Evolutionary conservation across 2,797 vertebrate species (phyloP).

Genomic region (Enteromius viviparus): DNA sequence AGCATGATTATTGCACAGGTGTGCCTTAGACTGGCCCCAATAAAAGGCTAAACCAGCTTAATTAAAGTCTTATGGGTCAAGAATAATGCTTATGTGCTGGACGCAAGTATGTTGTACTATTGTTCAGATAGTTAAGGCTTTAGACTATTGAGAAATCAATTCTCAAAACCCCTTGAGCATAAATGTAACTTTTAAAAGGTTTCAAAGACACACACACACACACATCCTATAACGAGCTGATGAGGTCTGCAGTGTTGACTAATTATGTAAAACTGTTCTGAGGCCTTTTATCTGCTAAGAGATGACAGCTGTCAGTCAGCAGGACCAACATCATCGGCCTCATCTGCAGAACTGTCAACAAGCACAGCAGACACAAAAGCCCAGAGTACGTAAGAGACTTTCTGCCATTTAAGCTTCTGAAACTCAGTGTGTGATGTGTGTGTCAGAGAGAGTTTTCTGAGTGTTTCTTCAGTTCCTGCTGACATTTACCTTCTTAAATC

Average conservation of each 20-base stretch:
- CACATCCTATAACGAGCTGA: not conserved
- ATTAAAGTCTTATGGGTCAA: not conserved
- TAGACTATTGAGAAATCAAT: not conserved
- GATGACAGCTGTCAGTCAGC: constrained; percentile 44
- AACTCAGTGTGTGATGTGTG: constrained; percentile 23
- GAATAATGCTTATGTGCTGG: not conserved
- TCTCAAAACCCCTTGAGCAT: not conserved
- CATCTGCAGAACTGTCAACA: constrained; percentile 51
- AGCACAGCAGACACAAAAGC: constrained; percentile 38
- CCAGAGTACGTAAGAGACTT: constrained; percentile 13
- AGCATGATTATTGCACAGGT: too few species aligned
- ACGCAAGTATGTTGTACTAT: not conserved
- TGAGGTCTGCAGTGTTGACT: not conserved
- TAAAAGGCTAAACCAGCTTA: not conserved
- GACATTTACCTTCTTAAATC: constrained; percentile 46
- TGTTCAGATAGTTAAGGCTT: not conserved
- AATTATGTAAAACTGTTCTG: not conserved
- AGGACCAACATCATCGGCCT: not conserved
- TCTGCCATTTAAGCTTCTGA: constrained; percentile 46
- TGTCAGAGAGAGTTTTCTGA: constrained; percentile 17
- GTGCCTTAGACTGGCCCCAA: too few species aligned
- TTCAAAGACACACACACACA: not conserved
- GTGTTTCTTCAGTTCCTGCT: constrained; percentile 22
- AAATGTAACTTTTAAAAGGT: not conserved
- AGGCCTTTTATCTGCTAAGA: constrained; percentile 23